These are phyloP conservation scores for Geotrupes spiniger DNA, from an alignment of 2,888 invertebrate species.

Conservation along the genomic window DNA sequence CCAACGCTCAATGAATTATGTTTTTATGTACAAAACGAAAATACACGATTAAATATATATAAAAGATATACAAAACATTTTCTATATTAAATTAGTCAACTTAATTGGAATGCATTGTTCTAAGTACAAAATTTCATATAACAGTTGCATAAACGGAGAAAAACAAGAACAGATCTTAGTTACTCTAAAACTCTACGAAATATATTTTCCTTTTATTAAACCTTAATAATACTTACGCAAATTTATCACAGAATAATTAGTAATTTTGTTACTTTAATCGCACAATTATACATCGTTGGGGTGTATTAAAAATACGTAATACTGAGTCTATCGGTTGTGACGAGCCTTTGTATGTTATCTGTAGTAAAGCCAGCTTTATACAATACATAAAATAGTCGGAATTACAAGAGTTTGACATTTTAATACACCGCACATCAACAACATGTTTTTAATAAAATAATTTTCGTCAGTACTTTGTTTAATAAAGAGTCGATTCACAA, in stretches of 20 bases:
- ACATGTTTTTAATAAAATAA: not conserved
- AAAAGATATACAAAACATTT: constrained; percentile 8
- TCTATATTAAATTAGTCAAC: constrained; percentile 1
- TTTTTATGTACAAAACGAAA: constrained; percentile 10
- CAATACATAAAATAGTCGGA: too few relatives aligned
- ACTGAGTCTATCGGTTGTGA: too few relatives aligned
- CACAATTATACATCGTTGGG: not conserved
- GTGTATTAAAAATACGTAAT: not conserved
- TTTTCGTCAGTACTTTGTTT: not conserved
- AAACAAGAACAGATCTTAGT: constrained; percentile 8
- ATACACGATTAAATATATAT: constrained; percentile 8
- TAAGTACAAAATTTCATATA: constrained; percentile 2
- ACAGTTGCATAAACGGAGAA: constrained; percentile 7
- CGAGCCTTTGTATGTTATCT: too few relatives aligned
- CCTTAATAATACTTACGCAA: constrained; percentile 19
- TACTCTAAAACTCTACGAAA: constrained; percentile 9
- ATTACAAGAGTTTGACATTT: not conserved
- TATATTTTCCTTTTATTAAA: constrained; percentile 6
- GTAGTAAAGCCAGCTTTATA: too few relatives aligned
- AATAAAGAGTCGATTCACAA: not conserved
- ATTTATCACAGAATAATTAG: constrained; percentile 22
- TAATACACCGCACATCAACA: not conserved
- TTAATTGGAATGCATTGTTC: constrained; percentile 3
- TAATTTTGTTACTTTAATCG: constrained; percentile 8
- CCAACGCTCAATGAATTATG: not conserved